Conservation (phyloP, 64 coral and sea anemone species). For the Stichodactyla helianthus region DNA sequence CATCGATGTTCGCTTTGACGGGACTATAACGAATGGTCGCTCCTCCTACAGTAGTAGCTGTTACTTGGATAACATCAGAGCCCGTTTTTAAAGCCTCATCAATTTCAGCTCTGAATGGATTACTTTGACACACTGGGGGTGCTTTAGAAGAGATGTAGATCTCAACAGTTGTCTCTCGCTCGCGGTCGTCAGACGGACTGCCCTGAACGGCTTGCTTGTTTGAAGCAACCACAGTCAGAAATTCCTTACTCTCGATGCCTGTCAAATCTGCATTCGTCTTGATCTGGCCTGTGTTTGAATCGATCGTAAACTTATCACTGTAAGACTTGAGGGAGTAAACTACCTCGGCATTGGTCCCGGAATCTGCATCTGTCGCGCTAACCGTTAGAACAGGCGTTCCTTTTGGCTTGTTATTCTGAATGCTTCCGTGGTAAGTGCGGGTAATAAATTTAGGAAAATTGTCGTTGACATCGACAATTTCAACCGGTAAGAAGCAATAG, state of each 20-base stretch:
- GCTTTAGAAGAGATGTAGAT: constrained; percentile 28
- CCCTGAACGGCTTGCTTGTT: constrained; percentile 20
- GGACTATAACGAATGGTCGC: constrained; percentile 35
- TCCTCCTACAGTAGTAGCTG: background rate
- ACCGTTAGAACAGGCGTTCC: constrained; percentile 27
- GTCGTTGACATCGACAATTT: constrained; percentile 64
- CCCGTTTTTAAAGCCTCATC: background rate
- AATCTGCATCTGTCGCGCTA: constrained; percentile 26
- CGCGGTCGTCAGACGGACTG: background rate
- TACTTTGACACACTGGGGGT: constrained; percentile 5
- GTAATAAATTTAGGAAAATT: constrained; percentile 59
- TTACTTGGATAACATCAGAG: background rate
- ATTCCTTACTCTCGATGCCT: background rate
- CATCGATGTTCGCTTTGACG: constrained; percentile 34
- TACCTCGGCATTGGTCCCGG: background rate
- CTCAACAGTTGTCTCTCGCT: constrained; percentile 32
- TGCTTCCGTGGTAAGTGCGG: constrained; percentile 40
- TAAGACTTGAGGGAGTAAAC: constrained; percentile 17
- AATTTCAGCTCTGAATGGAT: background rate
- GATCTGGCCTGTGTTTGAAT: background rate
- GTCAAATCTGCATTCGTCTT: constrained; percentile 10
- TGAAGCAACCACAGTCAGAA: constrained; percentile 13
- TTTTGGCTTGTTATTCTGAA: background rate
- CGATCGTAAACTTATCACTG: constrained; percentile 43
- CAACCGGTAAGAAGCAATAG: constrained; percentile 40